Evolutionary conservation across 2,113 vertebrate species (phyloP).

Genomic region (Bostrychus sinensis): DNA sequence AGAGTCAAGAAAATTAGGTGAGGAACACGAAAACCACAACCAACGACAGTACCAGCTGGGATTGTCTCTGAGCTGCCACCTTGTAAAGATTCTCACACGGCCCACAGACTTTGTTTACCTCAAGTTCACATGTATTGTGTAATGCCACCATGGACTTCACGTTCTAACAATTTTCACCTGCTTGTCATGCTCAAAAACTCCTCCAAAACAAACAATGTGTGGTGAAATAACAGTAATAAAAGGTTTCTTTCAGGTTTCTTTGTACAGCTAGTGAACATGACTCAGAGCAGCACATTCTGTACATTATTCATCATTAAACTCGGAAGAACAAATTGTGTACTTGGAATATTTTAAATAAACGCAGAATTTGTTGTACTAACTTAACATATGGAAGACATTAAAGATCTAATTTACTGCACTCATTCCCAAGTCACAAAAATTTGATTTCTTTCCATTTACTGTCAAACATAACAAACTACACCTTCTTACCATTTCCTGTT

Average conservation of each 20-base stretch:
- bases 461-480: slow-evolving; percentile 15
- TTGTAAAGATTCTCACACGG: slow-evolving; percentile 52
- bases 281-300: background rate
- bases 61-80: slow-evolving; percentile 1
- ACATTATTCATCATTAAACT: background rate
- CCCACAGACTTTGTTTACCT: slow-evolving; percentile 47
- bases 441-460: background rate
- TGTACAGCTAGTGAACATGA: slow-evolving; percentile 4
- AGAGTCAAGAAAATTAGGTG: background rate
- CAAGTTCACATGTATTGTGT: slow-evolving; percentile 18
- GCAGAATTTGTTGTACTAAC: background rate
- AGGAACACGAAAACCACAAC: slow-evolving; percentile 5
- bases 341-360: background rate
- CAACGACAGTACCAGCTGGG: background rate
- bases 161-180: slow-evolving; percentile 18
- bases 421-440: background rate
- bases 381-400: slow-evolving; percentile 25
- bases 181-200: background rate
- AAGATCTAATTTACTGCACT: background rate
- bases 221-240: slow-evolving; percentile 15
- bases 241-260: background rate
- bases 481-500: slow-evolving; percentile 19
- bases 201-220: slow-evolving; percentile 11
- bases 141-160: slow-evolving; percentile 14
- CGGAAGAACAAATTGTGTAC: slow-evolving; percentile 3